Conservation (phyloP, 2,113 vertebrate genomes). For the Passer domesticus region DNA sequence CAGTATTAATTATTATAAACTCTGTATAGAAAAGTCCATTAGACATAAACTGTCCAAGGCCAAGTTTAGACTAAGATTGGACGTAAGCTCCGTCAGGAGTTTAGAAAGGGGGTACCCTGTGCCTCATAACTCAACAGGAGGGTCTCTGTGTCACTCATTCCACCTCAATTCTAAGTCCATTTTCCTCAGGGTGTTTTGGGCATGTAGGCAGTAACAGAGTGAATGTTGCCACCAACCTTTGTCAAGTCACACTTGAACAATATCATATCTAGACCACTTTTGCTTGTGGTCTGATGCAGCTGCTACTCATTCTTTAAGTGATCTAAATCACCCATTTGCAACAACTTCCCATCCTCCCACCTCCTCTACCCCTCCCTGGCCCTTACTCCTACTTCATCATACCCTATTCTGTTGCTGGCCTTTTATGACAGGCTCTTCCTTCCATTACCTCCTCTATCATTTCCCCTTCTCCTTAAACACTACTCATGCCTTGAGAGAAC, state of each 20-base stretch:
- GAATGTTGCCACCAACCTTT: neutral
- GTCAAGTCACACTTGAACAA: neutral
- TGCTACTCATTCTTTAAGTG: neutral
- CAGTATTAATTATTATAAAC: neutral
- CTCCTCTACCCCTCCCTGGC: neutral
- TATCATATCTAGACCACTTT: neutral
- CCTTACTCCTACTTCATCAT: neutral
- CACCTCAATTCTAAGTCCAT: neutral
- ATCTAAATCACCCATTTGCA: neutral
- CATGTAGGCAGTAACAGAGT: neutral
- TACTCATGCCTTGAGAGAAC: neutral
- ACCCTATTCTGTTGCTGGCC: neutral
- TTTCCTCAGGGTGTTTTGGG: rapidly evolving
- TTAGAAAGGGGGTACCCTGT: neutral
- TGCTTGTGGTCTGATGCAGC: neutral
- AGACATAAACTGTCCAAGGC: neutral
- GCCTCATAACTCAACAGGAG: neutral
- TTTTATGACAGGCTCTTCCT: neutral
- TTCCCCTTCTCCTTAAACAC: neutral
- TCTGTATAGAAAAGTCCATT: neutral
- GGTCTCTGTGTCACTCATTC: neutral
- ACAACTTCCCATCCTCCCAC: neutral
- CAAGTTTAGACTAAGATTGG: neutral
- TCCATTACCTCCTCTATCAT: neutral
- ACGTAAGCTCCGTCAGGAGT: neutral